A percentile compares a stretch with the other conserved stretches of the same genome.
These are phyloP conservation scores for Oreochromis tanganicae DNA, from an alignment of 2,113 vertebrate genomes.

Conservation along the genomic window DNA sequence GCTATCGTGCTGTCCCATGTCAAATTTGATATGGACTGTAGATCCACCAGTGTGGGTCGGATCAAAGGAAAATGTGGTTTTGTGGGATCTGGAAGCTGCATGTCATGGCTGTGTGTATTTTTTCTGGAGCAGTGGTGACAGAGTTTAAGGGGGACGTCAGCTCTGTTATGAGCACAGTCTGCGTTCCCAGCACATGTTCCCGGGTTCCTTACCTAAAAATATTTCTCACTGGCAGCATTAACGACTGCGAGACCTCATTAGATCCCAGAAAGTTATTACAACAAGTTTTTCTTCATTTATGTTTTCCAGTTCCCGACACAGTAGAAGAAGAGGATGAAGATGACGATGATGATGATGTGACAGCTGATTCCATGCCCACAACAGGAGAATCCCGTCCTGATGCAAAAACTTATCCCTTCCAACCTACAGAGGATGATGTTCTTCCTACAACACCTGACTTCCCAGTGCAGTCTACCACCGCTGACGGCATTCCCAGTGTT, in stretches of 20 bases:
- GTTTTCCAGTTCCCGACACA: not conserved
- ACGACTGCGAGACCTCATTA: not conserved
- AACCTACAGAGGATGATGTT: not conserved
- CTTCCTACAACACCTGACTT: not conserved
- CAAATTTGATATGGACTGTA: not conserved
- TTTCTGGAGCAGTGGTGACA: not conserved
- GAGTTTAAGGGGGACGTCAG: not conserved
- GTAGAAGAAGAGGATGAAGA: not conserved
- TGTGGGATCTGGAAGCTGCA: not conserved
- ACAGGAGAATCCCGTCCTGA: not conserved
- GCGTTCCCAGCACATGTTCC: not conserved
- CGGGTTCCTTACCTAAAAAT: accelerated
- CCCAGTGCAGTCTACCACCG: not conserved
- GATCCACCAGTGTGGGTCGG: not conserved
- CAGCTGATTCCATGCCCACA: accelerated
- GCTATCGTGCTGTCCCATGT: not conserved
- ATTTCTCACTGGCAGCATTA: not conserved
- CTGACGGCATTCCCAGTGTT: not conserved
- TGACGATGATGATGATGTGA: not conserved
- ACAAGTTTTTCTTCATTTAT: not conserved
- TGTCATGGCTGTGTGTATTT: not conserved
- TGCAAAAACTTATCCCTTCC: not conserved
- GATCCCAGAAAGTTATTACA: not conserved
- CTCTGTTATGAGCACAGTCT: not conserved
- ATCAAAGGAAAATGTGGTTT: not conserved